Conservation (phyloP, 2,888 invertebrate species). For the Drosophila percnosoma region DNA sequence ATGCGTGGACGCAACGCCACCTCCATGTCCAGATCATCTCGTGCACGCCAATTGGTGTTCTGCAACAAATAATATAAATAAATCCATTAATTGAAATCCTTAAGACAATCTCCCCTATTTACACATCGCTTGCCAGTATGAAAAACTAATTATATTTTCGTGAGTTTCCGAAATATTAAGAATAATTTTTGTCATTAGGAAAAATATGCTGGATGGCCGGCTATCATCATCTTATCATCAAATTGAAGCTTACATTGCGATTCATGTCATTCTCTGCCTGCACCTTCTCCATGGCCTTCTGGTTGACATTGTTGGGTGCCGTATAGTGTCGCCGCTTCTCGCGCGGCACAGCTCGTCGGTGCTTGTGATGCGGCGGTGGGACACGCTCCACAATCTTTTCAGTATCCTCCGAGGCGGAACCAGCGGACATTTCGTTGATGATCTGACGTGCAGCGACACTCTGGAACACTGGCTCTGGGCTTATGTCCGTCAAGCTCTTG, state of each 20-base stretch:
- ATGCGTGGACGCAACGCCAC: constrained; percentile 90
- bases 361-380: constrained; percentile 86
- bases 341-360: constrained; percentile 90
- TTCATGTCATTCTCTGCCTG: constrained; percentile 86
- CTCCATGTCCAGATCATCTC: constrained; percentile 95
- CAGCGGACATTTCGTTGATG: constrained; percentile 90
- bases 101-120: too few species aligned
- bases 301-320: constrained; percentile 91
- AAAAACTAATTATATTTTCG: too few species aligned
- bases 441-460: constrained; percentile 95
- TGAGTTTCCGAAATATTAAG: too few species aligned
- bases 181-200: too few species aligned
- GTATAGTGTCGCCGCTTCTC: constrained; percentile 95
- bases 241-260: constrained; percentile 81
- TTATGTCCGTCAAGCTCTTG: constrained; percentile 86
- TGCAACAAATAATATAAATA: constrained; percentile 36
- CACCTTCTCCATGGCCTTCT: constrained; percentile 87
- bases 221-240: not conserved
- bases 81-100: not conserved
- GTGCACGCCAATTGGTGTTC: constrained; percentile 88
- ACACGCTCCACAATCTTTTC: constrained; percentile 85
- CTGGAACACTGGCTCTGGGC: constrained; percentile 91
- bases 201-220: too few species aligned
- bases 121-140: not conserved
- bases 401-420: constrained; percentile 85